These are phyloP conservation scores for Micoletzkya japonica DNA, from an alignment of 2,888 invertebrate genomes.

Conservation along the genomic window DNA sequence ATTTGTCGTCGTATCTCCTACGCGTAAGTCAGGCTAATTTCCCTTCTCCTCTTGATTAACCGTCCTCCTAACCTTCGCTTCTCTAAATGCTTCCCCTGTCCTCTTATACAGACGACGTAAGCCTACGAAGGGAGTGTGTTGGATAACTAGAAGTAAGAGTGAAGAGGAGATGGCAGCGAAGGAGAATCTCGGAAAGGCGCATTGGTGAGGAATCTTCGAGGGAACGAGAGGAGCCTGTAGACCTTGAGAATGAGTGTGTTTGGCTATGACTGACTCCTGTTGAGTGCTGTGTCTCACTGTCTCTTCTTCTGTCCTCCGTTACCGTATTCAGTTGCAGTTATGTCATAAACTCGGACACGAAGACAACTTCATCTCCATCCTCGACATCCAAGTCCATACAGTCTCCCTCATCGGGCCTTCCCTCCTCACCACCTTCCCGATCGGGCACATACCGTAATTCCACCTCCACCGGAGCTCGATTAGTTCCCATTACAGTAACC, in stretches of 20 bases:
- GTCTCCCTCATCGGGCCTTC: slow-evolving; percentile 2
- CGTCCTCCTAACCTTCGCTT: no score
- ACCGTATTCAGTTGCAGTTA: neutral
- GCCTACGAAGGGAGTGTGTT: neutral
- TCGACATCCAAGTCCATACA: slow-evolving; percentile 7
- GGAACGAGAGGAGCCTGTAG: no score
- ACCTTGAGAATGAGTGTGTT: no score
- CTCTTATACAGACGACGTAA: neutral
- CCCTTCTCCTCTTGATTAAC: neutral
- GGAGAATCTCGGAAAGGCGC: no score
- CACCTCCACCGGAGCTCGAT: slow-evolving; percentile 36
- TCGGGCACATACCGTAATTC: slow-evolving; percentile 20
- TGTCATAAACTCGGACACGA: slow-evolving; percentile 24
- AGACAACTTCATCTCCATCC: slow-evolving; percentile 15
- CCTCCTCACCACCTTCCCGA: slow-evolving; percentile 8
- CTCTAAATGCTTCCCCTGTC: neutral
- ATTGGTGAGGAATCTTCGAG: no score
- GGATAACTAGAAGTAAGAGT: no score
- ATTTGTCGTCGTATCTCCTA: slow-evolving; percentile 41
- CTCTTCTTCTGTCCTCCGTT: no score
- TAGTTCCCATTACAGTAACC: slow-evolving; percentile 51
- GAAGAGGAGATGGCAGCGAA: no score
- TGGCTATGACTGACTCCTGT: no score
- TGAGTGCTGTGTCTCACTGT: no score
- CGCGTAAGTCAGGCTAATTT: slow-evolving; percentile 29